These are phyloP conservation scores for Miltochrista miniata DNA, from an alignment of 2,888 invertebrate genomes.

Conservation along the genomic window DNA sequence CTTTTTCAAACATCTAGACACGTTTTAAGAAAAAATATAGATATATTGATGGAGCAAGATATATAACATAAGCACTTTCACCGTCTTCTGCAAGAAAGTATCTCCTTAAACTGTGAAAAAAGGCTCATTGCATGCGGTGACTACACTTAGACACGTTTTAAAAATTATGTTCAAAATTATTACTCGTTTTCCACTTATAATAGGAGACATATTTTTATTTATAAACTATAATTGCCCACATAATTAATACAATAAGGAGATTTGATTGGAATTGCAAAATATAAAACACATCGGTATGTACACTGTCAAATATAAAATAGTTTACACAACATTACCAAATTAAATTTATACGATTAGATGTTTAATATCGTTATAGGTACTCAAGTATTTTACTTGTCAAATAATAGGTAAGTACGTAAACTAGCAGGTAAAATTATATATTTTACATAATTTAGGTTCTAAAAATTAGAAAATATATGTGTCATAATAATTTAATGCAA, in stretches of 20 bases:
- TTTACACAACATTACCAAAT: constrained; percentile 23
- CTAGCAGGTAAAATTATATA: constrained; percentile 22
- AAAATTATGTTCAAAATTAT: constrained; percentile 21
- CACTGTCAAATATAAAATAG: constrained; percentile 20
- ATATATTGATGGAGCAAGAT: too few relatives aligned
- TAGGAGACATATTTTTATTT: constrained; percentile 82
- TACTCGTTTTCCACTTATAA: constrained; percentile 43
- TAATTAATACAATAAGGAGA: constrained; percentile 28
- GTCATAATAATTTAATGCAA: too few relatives aligned
- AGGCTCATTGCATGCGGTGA: constrained; percentile 15
- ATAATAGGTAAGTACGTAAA: too few relatives aligned
- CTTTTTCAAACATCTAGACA: constrained; percentile 5
- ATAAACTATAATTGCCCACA: constrained; percentile 78
- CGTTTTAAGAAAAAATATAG: not conserved
- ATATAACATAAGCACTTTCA: not conserved
- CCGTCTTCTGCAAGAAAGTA: not conserved
- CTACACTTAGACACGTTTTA: constrained; percentile 20
- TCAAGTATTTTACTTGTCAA: too few relatives aligned
- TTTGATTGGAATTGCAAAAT: constrained; percentile 37
- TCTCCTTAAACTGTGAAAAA: constrained; percentile 3
- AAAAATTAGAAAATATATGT: too few relatives aligned
- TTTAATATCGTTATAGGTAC: too few relatives aligned
- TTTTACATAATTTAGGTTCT: constrained; percentile 38
- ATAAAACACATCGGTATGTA: constrained; percentile 16
- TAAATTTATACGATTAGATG: not conserved